Conservation (phyloP, 2,113 vertebrate species). For the Limnothrissa miodon region DNA sequence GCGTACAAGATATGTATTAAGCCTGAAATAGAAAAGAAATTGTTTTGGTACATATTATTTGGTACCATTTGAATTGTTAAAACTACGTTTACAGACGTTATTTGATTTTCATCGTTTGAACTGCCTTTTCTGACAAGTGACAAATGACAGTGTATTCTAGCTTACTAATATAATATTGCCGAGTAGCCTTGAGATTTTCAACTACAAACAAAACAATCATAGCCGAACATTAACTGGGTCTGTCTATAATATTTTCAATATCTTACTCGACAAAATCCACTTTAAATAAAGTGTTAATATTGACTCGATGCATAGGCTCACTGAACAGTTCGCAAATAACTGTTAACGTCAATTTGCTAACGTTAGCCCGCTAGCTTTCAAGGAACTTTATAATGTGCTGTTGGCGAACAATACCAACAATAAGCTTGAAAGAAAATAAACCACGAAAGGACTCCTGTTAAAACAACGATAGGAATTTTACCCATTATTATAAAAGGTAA, state of each 20-base stretch:
- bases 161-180: background rate
- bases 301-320: background rate
- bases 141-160: background rate
- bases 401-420: background rate
- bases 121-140: background rate
- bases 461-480: background rate
- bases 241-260: background rate
- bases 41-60: background rate
- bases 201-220: background rate
- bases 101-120: background rate
- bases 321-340: background rate
- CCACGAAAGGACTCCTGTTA: background rate
- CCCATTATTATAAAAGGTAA: background rate
- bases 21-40: background rate
- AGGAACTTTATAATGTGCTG: background rate
- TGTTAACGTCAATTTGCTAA: background rate
- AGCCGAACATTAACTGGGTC: background rate
- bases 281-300: background rate
- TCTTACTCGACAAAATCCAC: background rate
- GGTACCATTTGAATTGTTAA: no score
- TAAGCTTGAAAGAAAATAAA: background rate
- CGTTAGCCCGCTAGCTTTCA: background rate
- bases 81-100: no score
- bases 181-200: background rate
- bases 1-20: background rate